phyloP scores from a whole-genome alignment of 2,113 vertebrate genomes.

The Oryzias curvinotus region DNA sequence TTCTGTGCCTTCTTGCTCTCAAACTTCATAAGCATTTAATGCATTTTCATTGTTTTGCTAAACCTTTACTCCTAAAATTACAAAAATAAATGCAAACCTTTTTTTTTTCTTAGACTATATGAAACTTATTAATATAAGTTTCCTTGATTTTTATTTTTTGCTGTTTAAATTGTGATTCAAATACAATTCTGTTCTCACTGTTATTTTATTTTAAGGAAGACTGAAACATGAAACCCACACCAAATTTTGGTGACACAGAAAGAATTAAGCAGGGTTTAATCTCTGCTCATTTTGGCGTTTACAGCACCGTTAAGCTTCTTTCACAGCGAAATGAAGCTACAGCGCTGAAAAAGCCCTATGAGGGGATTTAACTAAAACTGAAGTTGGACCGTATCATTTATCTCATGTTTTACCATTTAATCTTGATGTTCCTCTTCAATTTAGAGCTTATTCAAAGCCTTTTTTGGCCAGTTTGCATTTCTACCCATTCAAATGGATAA shows the following conservation, averaged over 20 bases:
- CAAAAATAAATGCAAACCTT: too few species aligned
- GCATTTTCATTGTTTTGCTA: too few species aligned
- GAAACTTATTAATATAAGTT: too few species aligned
- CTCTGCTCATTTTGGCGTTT: background rate
- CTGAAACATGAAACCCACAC: background rate
- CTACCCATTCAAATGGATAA: too few species aligned
- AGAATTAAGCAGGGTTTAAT: background rate
- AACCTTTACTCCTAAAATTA: too few species aligned
- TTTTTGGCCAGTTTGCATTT: too few species aligned
- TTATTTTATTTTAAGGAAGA: background rate
- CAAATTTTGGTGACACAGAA: background rate
- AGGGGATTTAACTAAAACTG: constrained; percentile 2
- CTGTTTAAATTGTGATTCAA: background rate
- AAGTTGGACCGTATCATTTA: background rate
- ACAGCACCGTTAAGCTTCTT: background rate
- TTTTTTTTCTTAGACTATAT: too few species aligned
- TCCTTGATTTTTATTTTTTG: too few species aligned
- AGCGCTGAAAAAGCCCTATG: background rate
- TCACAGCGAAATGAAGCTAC: background rate
- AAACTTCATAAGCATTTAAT: too few species aligned
- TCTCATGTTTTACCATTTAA: background rate
- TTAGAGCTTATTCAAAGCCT: background rate
- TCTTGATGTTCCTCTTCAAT: background rate
- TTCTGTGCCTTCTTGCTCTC: too few species aligned
- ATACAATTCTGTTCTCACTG: background rate